Evolutionary conservation across 2,888 invertebrate species (phyloP).

Genomic region (Abscondita cerata): DNA sequence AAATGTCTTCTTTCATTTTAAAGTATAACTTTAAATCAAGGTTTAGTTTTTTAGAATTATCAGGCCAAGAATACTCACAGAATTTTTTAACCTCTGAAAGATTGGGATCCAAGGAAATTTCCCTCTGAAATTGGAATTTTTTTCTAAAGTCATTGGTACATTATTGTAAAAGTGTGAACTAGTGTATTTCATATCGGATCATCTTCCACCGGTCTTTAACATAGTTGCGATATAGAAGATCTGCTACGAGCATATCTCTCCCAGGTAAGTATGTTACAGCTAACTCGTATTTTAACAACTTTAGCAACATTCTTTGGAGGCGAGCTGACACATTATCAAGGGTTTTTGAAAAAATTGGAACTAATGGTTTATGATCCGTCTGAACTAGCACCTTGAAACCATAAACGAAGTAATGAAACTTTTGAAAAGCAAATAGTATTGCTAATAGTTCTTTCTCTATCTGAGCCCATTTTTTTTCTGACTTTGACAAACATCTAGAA

Average conservation of each 20-base stretch:
- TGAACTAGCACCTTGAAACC: background rate
- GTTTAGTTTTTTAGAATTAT: background rate
- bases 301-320: background rate
- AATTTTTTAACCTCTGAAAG: background rate
- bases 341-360: background rate
- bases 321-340: background rate
- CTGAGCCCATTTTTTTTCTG: slow-evolving; percentile 10
- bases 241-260: background rate
- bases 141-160: background rate
- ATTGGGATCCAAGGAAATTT: background rate
- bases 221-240: background rate
- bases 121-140: background rate
- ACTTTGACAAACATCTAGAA: background rate
- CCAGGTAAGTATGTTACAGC: background rate
- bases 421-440: slow-evolving; percentile 1
- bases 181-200: background rate
- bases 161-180: background rate
- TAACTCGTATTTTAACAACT: background rate
- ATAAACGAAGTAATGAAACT: slow-evolving; percentile 4
- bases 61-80: background rate
- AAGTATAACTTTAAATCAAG: background rate
- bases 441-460: slow-evolving; percentile 38
- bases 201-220: background rate
- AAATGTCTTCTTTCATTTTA: background rate
- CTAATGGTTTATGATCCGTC: background rate